phyloP scores from a whole-genome alignment of 2,888 invertebrate genomes.

The Platycheirus albimanus region DNA sequence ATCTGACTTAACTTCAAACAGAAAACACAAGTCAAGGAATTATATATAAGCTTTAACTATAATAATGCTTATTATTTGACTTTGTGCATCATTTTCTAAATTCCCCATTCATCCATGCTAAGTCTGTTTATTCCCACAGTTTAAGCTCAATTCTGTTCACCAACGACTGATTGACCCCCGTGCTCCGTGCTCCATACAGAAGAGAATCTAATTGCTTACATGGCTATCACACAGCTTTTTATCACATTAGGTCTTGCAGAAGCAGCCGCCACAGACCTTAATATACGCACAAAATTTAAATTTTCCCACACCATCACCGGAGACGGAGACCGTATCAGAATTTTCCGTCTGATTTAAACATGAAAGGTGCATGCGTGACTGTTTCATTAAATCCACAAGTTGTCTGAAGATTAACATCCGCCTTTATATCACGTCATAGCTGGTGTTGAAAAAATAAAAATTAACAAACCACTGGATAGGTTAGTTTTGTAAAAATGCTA shows the following conservation, averaged over 20 bases:
- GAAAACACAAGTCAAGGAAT: too few relatives aligned
- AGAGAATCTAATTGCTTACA: constrained; percentile 48
- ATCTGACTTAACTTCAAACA: too few relatives aligned
- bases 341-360: neutral
- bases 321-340: neutral
- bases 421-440: constrained; percentile 23
- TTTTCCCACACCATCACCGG: constrained; percentile 52
- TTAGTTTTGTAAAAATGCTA: constrained; percentile 15
- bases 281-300: constrained; percentile 12
- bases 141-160: constrained; percentile 20
- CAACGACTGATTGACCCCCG: constrained; percentile 32
- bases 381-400: neutral
- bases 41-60: too few relatives aligned
- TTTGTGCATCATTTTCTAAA: too few relatives aligned
- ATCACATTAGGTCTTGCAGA: constrained; percentile 19
- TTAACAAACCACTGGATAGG: constrained; percentile 24
- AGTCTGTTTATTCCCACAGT: too few relatives aligned
- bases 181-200: constrained; percentile 29
- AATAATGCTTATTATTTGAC: too few relatives aligned
- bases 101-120: neutral
- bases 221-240: neutral
- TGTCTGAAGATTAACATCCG: constrained; percentile 15
- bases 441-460: constrained; percentile 14
- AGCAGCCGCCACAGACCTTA: neutral
- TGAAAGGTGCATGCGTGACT: constrained; percentile 45